These are phyloP conservation scores for Patella ulyssiponensis DNA, from an alignment of 2,888 invertebrate genomes.

Conservation along the genomic window DNA sequence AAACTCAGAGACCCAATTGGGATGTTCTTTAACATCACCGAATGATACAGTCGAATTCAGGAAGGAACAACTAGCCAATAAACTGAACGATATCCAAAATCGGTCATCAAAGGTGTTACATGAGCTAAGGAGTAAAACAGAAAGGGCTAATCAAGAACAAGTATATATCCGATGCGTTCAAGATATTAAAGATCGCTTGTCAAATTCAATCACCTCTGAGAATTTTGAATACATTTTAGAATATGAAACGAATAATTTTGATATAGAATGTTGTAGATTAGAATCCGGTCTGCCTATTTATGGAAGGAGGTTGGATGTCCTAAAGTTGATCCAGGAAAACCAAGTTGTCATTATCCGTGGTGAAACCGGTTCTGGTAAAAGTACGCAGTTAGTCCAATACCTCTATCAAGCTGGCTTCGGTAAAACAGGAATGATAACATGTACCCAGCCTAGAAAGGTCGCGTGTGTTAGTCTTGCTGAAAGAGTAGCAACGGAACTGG, in stretches of 20 bases:
- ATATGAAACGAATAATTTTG: conserved; percentile 35
- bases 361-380: conserved; percentile 73
- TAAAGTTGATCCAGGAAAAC: conserved; percentile 51
- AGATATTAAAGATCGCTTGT: conserved; percentile 23
- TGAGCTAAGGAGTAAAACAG: no score
- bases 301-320: conserved; percentile 54
- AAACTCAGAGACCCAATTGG: conserved; percentile 2
- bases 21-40: not conserved
- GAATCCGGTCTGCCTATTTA: conserved; percentile 64
- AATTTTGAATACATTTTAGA: no score
- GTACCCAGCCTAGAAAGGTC: conserved; percentile 72
- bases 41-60: no score
- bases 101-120: no score
- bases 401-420: conserved; percentile 59
- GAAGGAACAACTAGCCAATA: no score
- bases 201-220: no score
- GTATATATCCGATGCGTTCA: conserved; percentile 46
- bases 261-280: conserved; percentile 54
- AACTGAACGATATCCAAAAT: no score
- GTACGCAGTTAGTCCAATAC: conserved; percentile 71
- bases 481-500: conserved; percentile 67
- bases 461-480: conserved; percentile 69
- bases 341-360: conserved; percentile 67
- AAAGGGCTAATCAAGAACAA: conserved; percentile 33
- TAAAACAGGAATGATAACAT: conserved; percentile 58